These are phyloP conservation scores for Salarias fasciatus DNA, from an alignment of 2,797 vertebrate species.

Conservation along the genomic window DNA sequence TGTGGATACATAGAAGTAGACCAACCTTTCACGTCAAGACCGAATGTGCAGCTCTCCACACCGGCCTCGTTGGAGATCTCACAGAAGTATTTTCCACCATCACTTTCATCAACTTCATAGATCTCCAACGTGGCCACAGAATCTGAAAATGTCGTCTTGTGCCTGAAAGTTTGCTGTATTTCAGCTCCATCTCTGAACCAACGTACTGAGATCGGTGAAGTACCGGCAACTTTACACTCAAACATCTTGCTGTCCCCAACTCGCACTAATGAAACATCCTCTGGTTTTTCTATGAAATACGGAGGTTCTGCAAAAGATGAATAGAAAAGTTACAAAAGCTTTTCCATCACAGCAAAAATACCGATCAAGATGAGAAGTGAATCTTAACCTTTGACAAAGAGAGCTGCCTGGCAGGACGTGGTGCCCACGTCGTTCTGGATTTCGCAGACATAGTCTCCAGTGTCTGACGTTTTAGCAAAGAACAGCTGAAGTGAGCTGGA, in stretches of 20 bases:
- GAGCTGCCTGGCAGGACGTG: conserved; percentile 84
- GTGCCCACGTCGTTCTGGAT: conserved; percentile 91
- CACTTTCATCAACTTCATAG: conserved; percentile 78
- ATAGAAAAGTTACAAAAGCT: conserved; percentile 4
- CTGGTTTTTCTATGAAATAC: conserved; percentile 88
- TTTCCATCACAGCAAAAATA: neutral
- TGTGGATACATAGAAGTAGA: conserved; percentile 41
- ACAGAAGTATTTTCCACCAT: conserved; percentile 90
- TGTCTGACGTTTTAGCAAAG: conserved; percentile 87
- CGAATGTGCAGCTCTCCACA: conserved; percentile 87
- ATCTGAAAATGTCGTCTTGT: conserved; percentile 83
- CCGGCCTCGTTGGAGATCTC: conserved; percentile 90
- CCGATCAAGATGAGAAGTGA: conserved; percentile 75
- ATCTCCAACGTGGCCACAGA: conserved; percentile 88
- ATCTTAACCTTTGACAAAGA: conserved; percentile 94
- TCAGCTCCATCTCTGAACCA: conserved; percentile 92
- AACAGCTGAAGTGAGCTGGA: conserved; percentile 89
- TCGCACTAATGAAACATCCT: conserved; percentile 84
- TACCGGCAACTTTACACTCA: conserved; percentile 87
- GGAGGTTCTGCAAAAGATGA: conserved; percentile 85
- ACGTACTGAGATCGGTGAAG: conserved; percentile 86
- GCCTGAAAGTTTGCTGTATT: conserved; percentile 82
- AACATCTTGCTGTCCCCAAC: conserved; percentile 85
- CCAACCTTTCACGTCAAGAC: conserved; percentile 93
- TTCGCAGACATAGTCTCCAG: conserved; percentile 90